Evolutionary conservation across 2,797 vertebrate genomes (phyloP), one percentile per base, ranked within the genome.

Genomic region (Acrocephalus scirpaceus): DNA sequence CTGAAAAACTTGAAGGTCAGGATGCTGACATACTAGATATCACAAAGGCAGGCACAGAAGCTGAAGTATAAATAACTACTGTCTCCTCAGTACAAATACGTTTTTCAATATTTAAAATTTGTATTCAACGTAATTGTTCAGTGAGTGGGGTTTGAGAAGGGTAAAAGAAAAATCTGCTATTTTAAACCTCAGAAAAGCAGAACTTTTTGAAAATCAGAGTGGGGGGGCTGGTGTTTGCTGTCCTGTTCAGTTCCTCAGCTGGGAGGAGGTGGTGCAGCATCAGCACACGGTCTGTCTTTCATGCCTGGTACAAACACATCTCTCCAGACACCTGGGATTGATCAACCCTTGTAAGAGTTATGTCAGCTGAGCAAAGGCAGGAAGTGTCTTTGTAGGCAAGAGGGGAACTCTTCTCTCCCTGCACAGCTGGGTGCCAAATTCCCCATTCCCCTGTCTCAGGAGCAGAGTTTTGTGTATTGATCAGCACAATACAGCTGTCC

Each of bases 171-270:
- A 86, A 53, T 60, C 23, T 73, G 13, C 10, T 64, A 11, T 71
- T 87, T 79, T n/a, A 60, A 76, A 77, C 13, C 16, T 54, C 11
- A 62, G 21, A 13, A 88, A 84, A 51, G 7, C 40, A 61, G 4
- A 20, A 40, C 3, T 38, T 60, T 60, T 60, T 60, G 25, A 61
- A 61, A 61, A 61, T 61, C 38, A 21, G 38, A n/a, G n/a, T 4
- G 11, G 47, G 15, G 21, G 5, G 26, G 0, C 0, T 0, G 18
- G 25, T 18, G 5, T 78, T 84, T 72, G 26, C 27, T 56, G 30
- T 54, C 48, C 20, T 44, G 4, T 29, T 51, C 29, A 53, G 20
- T 23, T 48, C 23, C 44, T 91, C 34, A 66, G 3, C 7, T 23
- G 45, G 12, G 21, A 64, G 22, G 30, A 57, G 15, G 19, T 50